Conservation (phyloP, 1,140 invertebrate genomes). For the Meloidogyne exigua region DNA sequence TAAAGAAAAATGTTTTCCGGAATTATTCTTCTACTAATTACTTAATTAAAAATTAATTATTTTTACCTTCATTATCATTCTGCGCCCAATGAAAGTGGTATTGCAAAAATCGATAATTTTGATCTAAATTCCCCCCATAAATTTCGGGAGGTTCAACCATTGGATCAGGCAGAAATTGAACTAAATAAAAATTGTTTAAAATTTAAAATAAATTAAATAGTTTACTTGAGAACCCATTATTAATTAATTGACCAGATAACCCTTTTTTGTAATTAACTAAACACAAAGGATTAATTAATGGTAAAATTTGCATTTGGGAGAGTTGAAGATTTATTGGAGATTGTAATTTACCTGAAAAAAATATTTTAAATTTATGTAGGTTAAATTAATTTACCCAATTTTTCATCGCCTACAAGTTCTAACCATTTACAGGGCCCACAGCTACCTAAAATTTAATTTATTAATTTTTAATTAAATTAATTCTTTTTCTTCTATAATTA, state of each 20-base stretch:
- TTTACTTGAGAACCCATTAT: conserved; percentile 52
- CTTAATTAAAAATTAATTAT: neutral
- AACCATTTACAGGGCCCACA: conserved; percentile 53
- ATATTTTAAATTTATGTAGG: neutral
- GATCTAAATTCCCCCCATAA: conserved; percentile 56
- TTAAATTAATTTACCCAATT: neutral
- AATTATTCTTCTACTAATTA: neutral
- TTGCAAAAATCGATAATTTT: conserved; percentile 55
- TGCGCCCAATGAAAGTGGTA: conserved; percentile 60
- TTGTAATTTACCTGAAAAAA: conserved; percentile 37
- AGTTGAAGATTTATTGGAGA: conserved; percentile 58
- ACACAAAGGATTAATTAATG: conserved; percentile 42
- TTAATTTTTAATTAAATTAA: no score
- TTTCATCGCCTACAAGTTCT: neutral
- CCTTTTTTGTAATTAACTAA: conserved; percentile 57
- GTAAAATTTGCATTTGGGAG: conserved; percentile 34
- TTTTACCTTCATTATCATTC: conserved; percentile 47
- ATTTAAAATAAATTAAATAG: conserved; percentile 8
- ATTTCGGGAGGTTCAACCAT: conserved; percentile 50
- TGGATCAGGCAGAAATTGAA: conserved; percentile 54
- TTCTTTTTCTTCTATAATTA: no score
- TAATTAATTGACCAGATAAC: conserved; percentile 52
- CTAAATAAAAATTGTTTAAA: conserved; percentile 39
- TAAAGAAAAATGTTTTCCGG: no score
- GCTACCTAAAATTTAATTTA: neutral